Evolutionary conservation across 2,888 invertebrate genomes (phyloP), one percentile per base, ranked within the genome.

Genomic region (Eremobia ochroleuca): DNA sequence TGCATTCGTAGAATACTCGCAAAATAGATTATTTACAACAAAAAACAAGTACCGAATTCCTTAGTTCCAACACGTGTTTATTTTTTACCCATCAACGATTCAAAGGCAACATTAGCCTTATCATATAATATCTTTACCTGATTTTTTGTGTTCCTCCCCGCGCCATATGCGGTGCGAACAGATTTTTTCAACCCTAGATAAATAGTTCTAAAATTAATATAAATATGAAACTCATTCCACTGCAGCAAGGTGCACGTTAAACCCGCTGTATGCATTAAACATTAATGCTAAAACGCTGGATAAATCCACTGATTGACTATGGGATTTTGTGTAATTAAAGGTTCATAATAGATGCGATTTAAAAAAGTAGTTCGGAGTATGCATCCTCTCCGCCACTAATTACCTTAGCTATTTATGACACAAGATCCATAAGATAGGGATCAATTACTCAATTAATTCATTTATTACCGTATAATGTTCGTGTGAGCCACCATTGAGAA

Each of bases 51-150:
- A 75, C 85, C 74, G 58, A 81, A 79, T 82, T 77, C 80, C 77
- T 74, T 37, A 81, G 67, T 70, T 77, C 46, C 59, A 82, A 87
- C 91, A 90, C 77, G 84, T 92, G 89, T 88, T 81, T 76, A 67
- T 89, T 88, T 78, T 73, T 76, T 74, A 79, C 76, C 55, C 76
- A 66, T 76, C 59, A 83, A 52, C 9, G 52, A 52, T 52, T 52
- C 52, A 52, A 78, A 62, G 40, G 74, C 72, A 87, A 84, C 83
- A 89, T 91, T 90, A 91, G 87, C 81, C 82, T 88, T 90, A 91
- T 92, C 90, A 82, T 86, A 68, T 91, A 90, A 70, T 91, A 90
- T 91, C 91, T 86, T 90, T 94, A 94, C 94, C 94, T 93, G 94
- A 89, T 92, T 93, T 94, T 94, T 94, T 93, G 90, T 88, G 62